Percentiles rank a stretch among this genome's conserved stretches.
phyloP scores from a whole-genome alignment of 2,113 vertebrate species.

The Pangasianodon gigas region DNA sequence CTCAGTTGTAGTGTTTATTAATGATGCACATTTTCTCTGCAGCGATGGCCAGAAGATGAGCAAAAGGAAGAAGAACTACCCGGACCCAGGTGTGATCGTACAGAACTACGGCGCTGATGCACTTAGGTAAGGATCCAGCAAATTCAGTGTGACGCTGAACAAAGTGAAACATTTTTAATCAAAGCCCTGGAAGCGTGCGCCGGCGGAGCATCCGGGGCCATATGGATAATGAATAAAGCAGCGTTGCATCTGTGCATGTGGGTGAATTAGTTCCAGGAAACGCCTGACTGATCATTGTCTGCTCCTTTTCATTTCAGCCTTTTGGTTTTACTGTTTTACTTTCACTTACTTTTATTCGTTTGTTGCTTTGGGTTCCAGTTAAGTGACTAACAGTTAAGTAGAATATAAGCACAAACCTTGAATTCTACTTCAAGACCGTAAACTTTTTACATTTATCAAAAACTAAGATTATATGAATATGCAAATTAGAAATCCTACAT shows the following conservation, averaged over 20 bases:
- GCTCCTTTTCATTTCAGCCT: background rate
- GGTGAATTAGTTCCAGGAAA: conserved; percentile 42
- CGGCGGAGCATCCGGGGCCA: conserved; percentile 52
- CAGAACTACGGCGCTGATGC: conserved; percentile 91
- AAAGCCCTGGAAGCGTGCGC: conserved; percentile 58
- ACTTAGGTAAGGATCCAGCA: conserved; percentile 79
- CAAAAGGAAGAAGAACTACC: conserved; percentile 99
- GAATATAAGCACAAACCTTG: background rate
- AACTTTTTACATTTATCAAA: background rate
- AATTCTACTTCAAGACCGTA: background rate
- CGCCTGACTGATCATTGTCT: conserved; percentile 26
- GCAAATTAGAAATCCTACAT: background rate
- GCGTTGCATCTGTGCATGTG: conserved; percentile 65
- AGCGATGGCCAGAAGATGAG: conserved; percentile 99
- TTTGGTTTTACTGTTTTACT: background rate
- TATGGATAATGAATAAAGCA: conserved; percentile 75
- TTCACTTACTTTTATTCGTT: too few relatives aligned
- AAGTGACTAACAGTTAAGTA: background rate
- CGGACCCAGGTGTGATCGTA: conserved; percentile 85
- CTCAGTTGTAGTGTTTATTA: conserved; percentile 58
- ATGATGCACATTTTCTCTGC: conserved; percentile 56
- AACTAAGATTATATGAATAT: background rate
- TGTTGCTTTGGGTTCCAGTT: background rate
- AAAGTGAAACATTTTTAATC: conserved; percentile 44
- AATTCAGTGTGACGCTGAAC: background rate